Conservation (phyloP, 2,113 vertebrate species). For the Machaerirhynchus nigripectus region DNA sequence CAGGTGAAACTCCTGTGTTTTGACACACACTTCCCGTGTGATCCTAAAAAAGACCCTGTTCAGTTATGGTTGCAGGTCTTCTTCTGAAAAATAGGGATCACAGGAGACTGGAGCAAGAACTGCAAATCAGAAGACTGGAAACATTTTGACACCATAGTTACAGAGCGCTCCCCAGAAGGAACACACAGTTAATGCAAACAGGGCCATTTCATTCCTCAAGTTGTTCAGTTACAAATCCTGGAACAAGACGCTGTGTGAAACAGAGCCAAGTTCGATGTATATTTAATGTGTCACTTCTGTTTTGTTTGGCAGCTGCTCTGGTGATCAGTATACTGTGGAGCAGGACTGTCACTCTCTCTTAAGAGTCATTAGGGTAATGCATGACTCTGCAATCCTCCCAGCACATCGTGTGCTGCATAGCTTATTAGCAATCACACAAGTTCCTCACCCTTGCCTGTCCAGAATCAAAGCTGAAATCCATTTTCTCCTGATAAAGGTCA, state of each 20-base stretch:
- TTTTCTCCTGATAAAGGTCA: not conserved
- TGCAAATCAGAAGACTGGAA: not conserved
- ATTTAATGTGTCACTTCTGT: not conserved
- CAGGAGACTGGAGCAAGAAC: not conserved
- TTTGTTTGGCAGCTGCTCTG: not conserved
- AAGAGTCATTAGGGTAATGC: not conserved
- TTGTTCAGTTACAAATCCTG: not conserved
- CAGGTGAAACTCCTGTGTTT: not conserved
- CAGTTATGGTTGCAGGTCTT: not conserved
- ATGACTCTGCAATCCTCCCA: not conserved
- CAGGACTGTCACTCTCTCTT: not conserved
- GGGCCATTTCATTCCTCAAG: not conserved
- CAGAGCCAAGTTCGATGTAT: not conserved
- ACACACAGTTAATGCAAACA: not conserved
- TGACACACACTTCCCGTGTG: not conserved
- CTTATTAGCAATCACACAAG: not conserved
- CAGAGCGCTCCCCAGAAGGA: not conserved
- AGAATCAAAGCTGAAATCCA: not conserved
- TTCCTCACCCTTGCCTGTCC: not conserved
- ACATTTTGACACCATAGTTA: not conserved
- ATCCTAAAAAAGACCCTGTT: not conserved
- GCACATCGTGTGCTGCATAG: rapidly evolving
- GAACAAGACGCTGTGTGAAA: not conserved
- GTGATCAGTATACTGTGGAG: not conserved
- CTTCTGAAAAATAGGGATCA: not conserved